These are phyloP conservation scores for Thalassophryne amazonica DNA, from an alignment of 2,797 vertebrate species.

Conservation along the genomic window DNA sequence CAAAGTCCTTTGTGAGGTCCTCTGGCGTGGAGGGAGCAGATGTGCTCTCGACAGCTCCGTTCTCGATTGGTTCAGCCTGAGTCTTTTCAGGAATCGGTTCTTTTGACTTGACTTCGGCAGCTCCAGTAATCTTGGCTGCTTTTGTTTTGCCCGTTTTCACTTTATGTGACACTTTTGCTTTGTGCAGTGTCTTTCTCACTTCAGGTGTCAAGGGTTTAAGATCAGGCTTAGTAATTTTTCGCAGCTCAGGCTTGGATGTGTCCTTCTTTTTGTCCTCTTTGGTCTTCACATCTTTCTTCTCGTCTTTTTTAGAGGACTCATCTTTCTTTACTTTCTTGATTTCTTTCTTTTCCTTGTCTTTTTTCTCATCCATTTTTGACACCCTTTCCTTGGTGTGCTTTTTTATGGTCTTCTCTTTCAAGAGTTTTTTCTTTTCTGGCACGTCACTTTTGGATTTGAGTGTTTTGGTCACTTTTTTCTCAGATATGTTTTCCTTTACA, in stretches of 20 bases:
- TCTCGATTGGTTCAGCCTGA: slow-evolving; percentile 44
- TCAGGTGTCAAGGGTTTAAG: slow-evolving; percentile 95
- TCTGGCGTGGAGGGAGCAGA: slow-evolving; percentile 84
- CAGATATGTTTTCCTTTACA: slow-evolving; percentile 83
- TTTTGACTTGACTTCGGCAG: slow-evolving; percentile 49
- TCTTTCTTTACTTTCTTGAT: slow-evolving; percentile 94
- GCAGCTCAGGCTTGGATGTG: slow-evolving; percentile 83
- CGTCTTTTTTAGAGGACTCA: slow-evolving; percentile 86
- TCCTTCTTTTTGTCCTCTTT: slow-evolving; percentile 93
- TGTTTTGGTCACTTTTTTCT: slow-evolving; percentile 80
- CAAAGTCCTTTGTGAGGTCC: slow-evolving; percentile 91
- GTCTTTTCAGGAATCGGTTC: slow-evolving; percentile 36
- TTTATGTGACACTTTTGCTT: slow-evolving; percentile 89
- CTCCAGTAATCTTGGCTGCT: slow-evolving; percentile 47
- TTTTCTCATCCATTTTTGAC: slow-evolving; percentile 94
- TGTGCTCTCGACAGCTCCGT: slow-evolving; percentile 65
- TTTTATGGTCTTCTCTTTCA: slow-evolving; percentile 91
- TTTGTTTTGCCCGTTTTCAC: slow-evolving; percentile 83
- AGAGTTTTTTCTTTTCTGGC: slow-evolving; percentile 91
- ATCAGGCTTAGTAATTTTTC: slow-evolving; percentile 91
- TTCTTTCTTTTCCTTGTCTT: slow-evolving; percentile 97
- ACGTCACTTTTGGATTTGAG: slow-evolving; percentile 84
- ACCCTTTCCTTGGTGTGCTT: slow-evolving; percentile 91
- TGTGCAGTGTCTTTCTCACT: slow-evolving; percentile 94
- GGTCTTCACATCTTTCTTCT: slow-evolving; percentile 87